Evolutionary conservation across 2,113 vertebrate genomes (phyloP).

Genomic region (Crocuta crocuta): DNA sequence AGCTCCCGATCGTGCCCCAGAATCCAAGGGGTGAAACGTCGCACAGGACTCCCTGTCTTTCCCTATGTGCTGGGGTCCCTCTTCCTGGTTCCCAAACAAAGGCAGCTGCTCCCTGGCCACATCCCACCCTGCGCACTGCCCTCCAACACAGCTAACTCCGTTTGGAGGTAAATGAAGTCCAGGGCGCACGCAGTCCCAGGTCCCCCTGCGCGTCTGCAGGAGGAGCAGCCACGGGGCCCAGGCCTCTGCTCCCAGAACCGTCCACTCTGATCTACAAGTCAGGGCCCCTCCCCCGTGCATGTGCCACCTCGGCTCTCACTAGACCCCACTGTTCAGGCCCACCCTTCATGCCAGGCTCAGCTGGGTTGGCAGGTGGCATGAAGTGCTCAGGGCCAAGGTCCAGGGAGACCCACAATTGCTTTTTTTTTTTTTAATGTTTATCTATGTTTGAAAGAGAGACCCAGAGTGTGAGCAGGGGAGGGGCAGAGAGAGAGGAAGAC

Average conservation of each 20-base stretch:
- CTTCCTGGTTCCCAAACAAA: not conserved
- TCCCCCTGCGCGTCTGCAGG: not conserved
- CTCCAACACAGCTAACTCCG: not conserved
- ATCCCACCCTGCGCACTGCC: too few relatives aligned
- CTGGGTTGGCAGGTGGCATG: not conserved
- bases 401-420: not conserved
- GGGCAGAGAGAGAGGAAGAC: too few relatives aligned
- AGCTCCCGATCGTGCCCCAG: too few relatives aligned
- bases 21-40: not conserved
- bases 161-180: accelerated
- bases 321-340: too few relatives aligned
- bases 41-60: not conserved
- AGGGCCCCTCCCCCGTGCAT: not conserved
- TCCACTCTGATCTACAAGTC: not conserved
- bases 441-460: too few relatives aligned
- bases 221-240: not conserved
- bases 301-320: not conserved
- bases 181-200: accelerated
- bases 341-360: not conserved
- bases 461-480: too few relatives aligned
- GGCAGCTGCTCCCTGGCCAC: not conserved
- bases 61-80: accelerated
- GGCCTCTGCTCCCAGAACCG: not conserved
- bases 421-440: too few relatives aligned
- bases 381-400: not conserved